Percentiles rank a stretch among this genome's conserved stretches.
Evolutionary conservation across 2,888 invertebrate genomes (phyloP).

Genomic region (Dicyrtoma fusca): DNA sequence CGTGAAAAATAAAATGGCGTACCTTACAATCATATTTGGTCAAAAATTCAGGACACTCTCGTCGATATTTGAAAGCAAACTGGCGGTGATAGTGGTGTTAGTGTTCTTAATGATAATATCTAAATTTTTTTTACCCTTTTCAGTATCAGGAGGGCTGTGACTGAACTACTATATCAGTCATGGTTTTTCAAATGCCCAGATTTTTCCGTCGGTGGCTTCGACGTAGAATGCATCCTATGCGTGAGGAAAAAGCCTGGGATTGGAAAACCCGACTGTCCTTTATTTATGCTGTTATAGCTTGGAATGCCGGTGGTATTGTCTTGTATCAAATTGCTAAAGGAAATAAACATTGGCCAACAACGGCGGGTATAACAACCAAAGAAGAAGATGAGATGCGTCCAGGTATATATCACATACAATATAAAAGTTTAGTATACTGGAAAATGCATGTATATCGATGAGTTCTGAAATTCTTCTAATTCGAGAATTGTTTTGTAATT

Average conservation of each 20-base stretch:
- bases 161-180: no score
- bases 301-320: slow-evolving; percentile 73
- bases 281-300: slow-evolving; percentile 69
- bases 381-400: slow-evolving; percentile 66
- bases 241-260: slow-evolving; percentile 63
- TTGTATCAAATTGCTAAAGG: slow-evolving; percentile 66
- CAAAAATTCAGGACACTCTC: no score
- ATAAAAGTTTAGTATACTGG: no score
- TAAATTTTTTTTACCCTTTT: no score
- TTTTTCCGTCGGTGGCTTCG: slow-evolving; percentile 65
- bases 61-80: no score
- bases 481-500: not conserved
- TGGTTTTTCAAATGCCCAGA: slow-evolving; percentile 48
- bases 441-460: no score
- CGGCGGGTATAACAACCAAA: slow-evolving; percentile 68
- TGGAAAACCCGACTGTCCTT: slow-evolving; percentile 70
- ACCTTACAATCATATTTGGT: no score
- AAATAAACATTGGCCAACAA: slow-evolving; percentile 70
- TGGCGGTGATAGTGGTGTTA: no score
- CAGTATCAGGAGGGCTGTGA: no score
- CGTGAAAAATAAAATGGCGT: no score
- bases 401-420: slow-evolving; percentile 63
- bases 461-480: not conserved
- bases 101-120: no score
- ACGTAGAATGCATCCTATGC: slow-evolving; percentile 63